Percentiles rank a stretch among this genome's conserved stretches.
Evolutionary conservation across 2,113 vertebrate genomes (phyloP).

Genomic region (Semnornis frantzii): DNA sequence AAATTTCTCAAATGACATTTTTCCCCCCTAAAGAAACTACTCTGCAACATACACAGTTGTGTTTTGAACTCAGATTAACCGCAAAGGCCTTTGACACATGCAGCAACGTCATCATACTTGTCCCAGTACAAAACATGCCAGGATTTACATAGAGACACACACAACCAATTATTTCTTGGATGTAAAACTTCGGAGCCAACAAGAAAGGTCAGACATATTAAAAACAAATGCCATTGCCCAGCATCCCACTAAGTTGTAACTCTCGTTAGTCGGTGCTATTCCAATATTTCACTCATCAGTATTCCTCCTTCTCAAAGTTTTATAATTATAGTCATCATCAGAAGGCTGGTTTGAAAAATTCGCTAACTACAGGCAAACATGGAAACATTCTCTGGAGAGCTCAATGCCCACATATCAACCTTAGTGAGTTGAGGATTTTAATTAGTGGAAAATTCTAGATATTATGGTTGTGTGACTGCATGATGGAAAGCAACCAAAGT

Average conservation of each 20-base stretch:
- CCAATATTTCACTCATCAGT: constrained; percentile 52
- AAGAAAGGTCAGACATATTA: background rate
- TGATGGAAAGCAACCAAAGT: background rate
- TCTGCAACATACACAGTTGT: background rate
- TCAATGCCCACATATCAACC: constrained; percentile 37
- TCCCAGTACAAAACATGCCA: background rate
- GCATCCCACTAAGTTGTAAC: background rate
- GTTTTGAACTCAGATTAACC: background rate
- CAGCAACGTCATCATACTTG: background rate
- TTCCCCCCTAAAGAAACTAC: background rate
- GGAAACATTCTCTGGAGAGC: constrained; percentile 26
- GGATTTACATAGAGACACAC: background rate
- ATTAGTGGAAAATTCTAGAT: constrained; percentile 44
- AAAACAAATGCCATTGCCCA: background rate
- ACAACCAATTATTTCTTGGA: background rate
- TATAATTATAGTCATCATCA: constrained; percentile 61
- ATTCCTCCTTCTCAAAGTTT: constrained; percentile 67
- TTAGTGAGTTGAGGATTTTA: constrained; percentile 10
- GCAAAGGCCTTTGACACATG: background rate
- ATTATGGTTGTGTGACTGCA: background rate
- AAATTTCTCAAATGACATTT: background rate
- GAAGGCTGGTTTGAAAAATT: constrained; percentile 43
- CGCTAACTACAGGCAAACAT: constrained; percentile 34
- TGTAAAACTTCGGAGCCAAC: background rate
- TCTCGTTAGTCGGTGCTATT: background rate